These are phyloP conservation scores for Littorina saxatilis DNA, from an alignment of 1,140 invertebrate species.

Conservation along the genomic window DNA sequence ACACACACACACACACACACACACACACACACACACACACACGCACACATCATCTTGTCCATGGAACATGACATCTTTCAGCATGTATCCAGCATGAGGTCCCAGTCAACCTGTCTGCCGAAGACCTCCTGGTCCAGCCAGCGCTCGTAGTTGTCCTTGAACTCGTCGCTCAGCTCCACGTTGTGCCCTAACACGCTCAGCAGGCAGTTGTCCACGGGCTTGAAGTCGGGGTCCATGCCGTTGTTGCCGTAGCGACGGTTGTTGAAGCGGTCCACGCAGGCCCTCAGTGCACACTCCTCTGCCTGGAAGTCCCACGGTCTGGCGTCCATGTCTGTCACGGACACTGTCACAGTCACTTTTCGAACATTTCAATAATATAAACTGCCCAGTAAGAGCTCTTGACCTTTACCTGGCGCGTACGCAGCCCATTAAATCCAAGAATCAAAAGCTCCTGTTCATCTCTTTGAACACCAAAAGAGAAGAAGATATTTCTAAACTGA, in stretches of 20 bases:
- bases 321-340: slow-evolving; percentile 90
- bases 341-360: too few relatives aligned
- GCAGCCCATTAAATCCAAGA: too few relatives aligned
- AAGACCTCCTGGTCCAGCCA: slow-evolving; percentile 99
- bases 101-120: slow-evolving; percentile 84
- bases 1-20: too few relatives aligned
- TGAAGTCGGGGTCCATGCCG: slow-evolving; percentile 80
- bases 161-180: slow-evolving; percentile 92
- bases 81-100: slow-evolving; percentile 73
- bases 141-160: slow-evolving; percentile 96
- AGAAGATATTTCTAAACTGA: too few relatives aligned
- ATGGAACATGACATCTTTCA: too few relatives aligned
- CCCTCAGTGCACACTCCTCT: slow-evolving; percentile 95
- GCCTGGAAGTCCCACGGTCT: slow-evolving; percentile 99
- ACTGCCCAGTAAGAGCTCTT: too few relatives aligned
- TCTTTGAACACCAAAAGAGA: too few relatives aligned
- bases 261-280: slow-evolving; percentile 97
- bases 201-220: slow-evolving; percentile 90
- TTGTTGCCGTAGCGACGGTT: slow-evolving; percentile 87
- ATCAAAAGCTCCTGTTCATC: too few relatives aligned
- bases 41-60: too few relatives aligned
- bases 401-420: too few relatives aligned
- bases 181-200: slow-evolving; percentile 87
- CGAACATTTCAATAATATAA: too few relatives aligned
- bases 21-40: slow-evolving; percentile 33